Conservation (phyloP, 2,113 vertebrate species). For the Cygnus buccinator region DNA sequence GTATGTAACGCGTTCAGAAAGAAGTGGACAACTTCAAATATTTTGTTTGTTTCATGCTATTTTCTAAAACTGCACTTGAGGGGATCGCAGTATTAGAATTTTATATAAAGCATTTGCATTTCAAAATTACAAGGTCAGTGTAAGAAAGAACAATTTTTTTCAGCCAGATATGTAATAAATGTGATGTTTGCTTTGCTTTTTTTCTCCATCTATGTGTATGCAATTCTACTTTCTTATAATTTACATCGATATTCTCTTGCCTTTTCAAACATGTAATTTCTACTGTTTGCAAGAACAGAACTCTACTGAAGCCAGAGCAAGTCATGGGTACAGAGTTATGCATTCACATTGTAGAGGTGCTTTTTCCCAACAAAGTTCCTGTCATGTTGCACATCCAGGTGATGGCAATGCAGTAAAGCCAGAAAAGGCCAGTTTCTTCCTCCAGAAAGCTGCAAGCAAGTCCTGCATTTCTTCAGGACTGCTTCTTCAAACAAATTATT, state of each 20-base stretch:
- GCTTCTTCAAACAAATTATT: not conserved
- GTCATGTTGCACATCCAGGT: not conserved
- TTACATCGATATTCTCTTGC: not conserved
- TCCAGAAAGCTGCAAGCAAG: not conserved
- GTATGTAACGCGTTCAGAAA: not conserved
- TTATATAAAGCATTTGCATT: not conserved
- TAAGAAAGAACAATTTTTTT: not conserved
- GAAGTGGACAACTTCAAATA: conserved; percentile 14
- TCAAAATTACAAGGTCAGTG: not conserved
- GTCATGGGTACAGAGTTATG: not conserved
- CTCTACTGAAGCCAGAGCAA: not conserved
- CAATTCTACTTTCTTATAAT: not conserved
- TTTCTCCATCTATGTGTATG: not conserved
- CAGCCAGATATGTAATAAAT: not conserved
- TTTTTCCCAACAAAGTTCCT: not conserved
- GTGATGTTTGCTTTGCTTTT: not conserved
- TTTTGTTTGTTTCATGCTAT: not conserved
- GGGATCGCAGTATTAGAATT: not conserved
- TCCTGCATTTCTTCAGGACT: not conserved
- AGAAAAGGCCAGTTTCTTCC: not conserved
- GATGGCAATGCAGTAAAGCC: not conserved
- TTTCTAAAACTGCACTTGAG: not conserved
- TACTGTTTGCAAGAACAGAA: not conserved
- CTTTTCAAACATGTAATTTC: not conserved
- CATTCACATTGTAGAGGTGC: not conserved